Conservation (phyloP, 2,888 invertebrate genomes). For the Tridacna crocea region DNA sequence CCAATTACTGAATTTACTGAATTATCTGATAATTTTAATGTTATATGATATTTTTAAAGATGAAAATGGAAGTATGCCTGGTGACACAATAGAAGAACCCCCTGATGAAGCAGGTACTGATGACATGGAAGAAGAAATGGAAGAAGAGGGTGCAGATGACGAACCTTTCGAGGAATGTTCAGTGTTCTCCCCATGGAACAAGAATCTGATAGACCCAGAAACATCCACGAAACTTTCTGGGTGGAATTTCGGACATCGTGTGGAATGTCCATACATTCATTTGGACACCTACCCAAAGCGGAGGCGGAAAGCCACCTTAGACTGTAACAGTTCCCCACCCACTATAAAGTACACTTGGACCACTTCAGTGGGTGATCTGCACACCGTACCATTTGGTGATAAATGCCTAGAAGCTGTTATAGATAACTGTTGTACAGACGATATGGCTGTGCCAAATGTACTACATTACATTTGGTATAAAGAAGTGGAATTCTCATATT, state of each 20-base stretch:
- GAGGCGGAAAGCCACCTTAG: slow-evolving; percentile 13
- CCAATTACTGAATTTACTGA: no score
- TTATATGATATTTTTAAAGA: no score
- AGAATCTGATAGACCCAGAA: slow-evolving; percentile 14
- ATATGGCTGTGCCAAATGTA: slow-evolving; percentile 48
- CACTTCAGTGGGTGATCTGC: slow-evolving; percentile 19
- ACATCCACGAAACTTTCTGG: background rate
- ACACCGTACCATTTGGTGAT: slow-evolving; percentile 29
- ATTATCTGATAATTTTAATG: no score
- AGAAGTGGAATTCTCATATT: slow-evolving; percentile 38
- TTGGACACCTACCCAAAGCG: background rate
- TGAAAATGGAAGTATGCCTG: no score
- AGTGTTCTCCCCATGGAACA: slow-evolving; percentile 13
- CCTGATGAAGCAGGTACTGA: no score
- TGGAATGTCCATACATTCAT: slow-evolving; percentile 6
- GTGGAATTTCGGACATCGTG: slow-evolving; percentile 4
- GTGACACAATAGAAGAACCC: no score
- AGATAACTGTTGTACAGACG: slow-evolving; percentile 42
- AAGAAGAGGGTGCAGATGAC: background rate
- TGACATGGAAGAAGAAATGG: background rate
- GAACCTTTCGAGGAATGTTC: background rate
- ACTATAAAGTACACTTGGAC: slow-evolving; percentile 13
- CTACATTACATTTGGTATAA: slow-evolving; percentile 63
- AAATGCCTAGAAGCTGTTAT: slow-evolving; percentile 49
- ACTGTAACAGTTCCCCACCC: slow-evolving; percentile 23